Conservation (phyloP, 53 echinoderm and acorn worm species). For the Henricia sp. region DNA sequence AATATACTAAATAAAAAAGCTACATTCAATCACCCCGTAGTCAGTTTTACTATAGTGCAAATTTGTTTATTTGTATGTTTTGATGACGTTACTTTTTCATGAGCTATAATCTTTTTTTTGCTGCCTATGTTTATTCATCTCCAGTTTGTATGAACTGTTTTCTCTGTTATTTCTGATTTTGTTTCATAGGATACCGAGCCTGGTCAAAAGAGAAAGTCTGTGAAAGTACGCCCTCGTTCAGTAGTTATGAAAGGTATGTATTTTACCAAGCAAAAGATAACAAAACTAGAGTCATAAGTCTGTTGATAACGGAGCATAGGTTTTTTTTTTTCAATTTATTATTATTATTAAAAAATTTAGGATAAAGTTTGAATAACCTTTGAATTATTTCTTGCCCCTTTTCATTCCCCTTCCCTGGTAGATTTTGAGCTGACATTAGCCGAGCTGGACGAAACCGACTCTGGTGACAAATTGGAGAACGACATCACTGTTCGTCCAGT, state of each 20-base stretch:
- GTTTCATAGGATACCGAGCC: conserved; percentile 12
- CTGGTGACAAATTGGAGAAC: conserved; percentile 20
- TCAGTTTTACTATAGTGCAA: no score
- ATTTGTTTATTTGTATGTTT: no score
- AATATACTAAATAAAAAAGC: no score
- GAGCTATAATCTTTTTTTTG: background rate
- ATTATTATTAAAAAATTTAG: no score
- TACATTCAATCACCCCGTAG: no score
- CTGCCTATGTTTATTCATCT: background rate
- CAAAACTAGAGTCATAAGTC: background rate
- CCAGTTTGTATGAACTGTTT: background rate
- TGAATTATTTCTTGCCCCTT: no score
- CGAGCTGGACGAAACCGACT: conserved; percentile 21
- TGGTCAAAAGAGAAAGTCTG: conserved; percentile 25
- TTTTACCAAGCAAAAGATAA: background rate
- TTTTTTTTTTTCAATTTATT: background rate
- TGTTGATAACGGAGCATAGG: background rate
- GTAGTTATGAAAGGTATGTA: conserved; percentile 45
- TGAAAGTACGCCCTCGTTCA: conserved; percentile 30
- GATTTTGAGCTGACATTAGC: conserved; percentile 34
- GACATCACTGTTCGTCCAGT: background rate
- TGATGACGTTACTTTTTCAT: no score
- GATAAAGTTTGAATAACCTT: no score
- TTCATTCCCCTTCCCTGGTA: no score
- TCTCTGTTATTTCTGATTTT: background rate